Percentiles rank a stretch among this genome's conserved stretches.
Evolutionary conservation across 1,140 invertebrate species (phyloP).

Genomic region (Belonocnema kinseyi): DNA sequence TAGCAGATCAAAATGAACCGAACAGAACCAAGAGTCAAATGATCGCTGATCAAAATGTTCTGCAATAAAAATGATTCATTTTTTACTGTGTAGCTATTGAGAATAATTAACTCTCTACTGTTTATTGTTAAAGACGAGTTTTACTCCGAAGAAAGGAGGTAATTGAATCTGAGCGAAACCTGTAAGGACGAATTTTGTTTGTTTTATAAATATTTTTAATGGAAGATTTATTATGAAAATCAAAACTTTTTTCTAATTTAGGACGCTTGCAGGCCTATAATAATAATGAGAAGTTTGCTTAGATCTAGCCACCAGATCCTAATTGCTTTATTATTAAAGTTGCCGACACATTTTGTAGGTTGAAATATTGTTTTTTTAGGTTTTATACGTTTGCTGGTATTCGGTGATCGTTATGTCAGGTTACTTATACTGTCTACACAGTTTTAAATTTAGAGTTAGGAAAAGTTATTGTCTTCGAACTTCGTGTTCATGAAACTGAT

Average conservation of each 20-base stretch:
- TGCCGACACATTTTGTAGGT: background rate
- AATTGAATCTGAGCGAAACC: no score
- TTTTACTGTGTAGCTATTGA: background rate
- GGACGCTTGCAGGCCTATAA: background rate
- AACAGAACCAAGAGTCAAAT: no score
- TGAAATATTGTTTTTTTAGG: constrained; percentile 2
- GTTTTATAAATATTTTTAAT: background rate
- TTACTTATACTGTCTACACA: constrained; percentile 1
- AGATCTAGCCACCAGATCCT: background rate
- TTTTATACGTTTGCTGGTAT: background rate
- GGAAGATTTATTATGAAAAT: background rate
- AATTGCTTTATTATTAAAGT: constrained; percentile 2
- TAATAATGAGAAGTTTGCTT: background rate
- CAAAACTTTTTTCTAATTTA: background rate
- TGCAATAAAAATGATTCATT: no score
- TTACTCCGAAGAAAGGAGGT: no score
- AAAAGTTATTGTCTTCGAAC: background rate
- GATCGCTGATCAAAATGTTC: no score
- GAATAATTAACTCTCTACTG: constrained; percentile 1
- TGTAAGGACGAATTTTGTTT: background rate
- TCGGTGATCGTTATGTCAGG: background rate
- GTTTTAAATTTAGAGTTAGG: constrained; percentile 5
- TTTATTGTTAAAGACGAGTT: constrained; percentile 8
- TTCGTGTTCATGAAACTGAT: background rate
- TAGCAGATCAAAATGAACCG: no score